A percentile compares a stretch with the other conserved stretches of the same genome.
These are phyloP conservation scores for Cyanistes caeruleus DNA, from an alignment of 2,113 vertebrate species.

Conservation along the genomic window DNA sequence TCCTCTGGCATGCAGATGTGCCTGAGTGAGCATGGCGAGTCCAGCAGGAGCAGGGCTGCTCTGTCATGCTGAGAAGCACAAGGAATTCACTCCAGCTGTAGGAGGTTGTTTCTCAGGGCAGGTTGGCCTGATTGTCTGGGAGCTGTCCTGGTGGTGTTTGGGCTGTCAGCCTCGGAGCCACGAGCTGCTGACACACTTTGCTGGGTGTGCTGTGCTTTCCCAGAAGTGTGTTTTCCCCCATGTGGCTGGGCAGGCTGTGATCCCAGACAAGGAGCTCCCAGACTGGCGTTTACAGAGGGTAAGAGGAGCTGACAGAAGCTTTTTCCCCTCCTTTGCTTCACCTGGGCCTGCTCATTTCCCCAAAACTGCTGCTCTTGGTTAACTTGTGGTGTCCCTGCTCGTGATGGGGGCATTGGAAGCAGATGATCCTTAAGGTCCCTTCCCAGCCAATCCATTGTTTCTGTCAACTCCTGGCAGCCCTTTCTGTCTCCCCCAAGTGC, in stretches of 20 bases:
- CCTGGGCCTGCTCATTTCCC: neutral
- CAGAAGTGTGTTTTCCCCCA: accelerated
- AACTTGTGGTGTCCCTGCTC: neutral
- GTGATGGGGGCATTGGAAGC: neutral
- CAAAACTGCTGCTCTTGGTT: neutral
- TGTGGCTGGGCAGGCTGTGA: neutral
- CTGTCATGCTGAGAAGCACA: neutral
- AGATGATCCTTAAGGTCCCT: neutral
- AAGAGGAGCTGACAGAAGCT: neutral
- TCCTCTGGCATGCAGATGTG: neutral
- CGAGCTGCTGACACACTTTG: neutral
- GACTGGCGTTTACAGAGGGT: neutral
- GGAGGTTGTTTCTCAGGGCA: neutral
- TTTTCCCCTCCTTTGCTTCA: neutral
- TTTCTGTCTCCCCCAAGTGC: neutral
- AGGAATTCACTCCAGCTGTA: neutral
- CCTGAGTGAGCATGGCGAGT: neutral
- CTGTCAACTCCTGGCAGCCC: neutral
- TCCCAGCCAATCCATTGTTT: neutral
- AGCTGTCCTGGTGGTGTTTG: neutral
- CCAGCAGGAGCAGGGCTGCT: neutral
- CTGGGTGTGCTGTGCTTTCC: neutral
- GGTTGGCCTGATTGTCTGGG: neutral
- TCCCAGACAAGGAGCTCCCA: neutral
- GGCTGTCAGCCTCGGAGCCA: neutral